These are phyloP conservation scores for Pomacea maculata DNA, from an alignment of 1,140 invertebrate genomes.

Conservation along the genomic window DNA sequence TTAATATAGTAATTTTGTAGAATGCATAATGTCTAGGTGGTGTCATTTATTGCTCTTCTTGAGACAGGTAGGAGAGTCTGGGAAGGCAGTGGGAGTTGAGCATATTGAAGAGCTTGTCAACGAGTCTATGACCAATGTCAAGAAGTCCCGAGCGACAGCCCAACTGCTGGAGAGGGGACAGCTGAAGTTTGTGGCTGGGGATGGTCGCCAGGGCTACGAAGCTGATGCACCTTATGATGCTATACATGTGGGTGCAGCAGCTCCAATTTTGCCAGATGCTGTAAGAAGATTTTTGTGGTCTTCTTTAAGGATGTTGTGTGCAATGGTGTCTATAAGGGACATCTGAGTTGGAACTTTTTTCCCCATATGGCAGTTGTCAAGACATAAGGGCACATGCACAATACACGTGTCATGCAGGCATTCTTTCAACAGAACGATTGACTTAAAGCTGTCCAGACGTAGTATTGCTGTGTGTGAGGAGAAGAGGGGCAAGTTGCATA, in stretches of 20 bases:
- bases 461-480: too few species aligned
- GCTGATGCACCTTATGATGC: slow-evolving; percentile 85
- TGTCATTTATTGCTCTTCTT: too few species aligned
- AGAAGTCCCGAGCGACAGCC: slow-evolving; percentile 73
- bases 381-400: too few species aligned
- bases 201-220: slow-evolving; percentile 82
- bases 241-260: slow-evolving; percentile 94
- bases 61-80: slow-evolving; percentile 74
- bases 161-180: slow-evolving; percentile 51
- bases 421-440: too few species aligned
- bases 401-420: too few species aligned
- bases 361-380: too few species aligned
- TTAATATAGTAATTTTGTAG: too few species aligned
- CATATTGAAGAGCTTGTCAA: slow-evolving; percentile 88
- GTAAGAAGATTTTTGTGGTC: slow-evolving; percentile 34
- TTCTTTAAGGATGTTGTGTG: not conserved
- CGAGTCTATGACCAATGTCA: slow-evolving; percentile 80
- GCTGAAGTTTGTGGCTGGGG: slow-evolving; percentile 73
- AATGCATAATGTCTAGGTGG: too few species aligned
- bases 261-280: slow-evolving; percentile 77
- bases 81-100: slow-evolving; percentile 88
- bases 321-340: too few species aligned
- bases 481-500: too few species aligned
- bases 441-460: too few species aligned
- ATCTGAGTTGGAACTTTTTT: too few species aligned